A percentile compares a stretch with the other conserved stretches of the same genome.
phyloP scores from a whole-genome alignment of 2,888 invertebrate genomes.

The Dyspetes luteomarginatus region DNA sequence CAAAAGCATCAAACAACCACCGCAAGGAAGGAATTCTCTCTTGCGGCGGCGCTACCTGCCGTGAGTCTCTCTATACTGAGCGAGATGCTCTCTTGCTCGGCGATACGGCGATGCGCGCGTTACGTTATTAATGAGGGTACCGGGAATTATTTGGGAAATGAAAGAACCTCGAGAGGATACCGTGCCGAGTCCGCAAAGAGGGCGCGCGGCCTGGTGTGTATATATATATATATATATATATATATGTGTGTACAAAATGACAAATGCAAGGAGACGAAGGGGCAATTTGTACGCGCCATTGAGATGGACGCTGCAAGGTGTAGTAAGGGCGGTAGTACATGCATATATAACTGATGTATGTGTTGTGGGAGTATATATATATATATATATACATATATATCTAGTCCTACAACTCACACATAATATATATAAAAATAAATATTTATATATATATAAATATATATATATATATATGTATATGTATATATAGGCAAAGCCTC shows the following conservation, averaged over 20 bases:
- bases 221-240: conserved; percentile 36
- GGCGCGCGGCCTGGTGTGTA: neutral
- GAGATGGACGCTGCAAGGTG: conserved; percentile 61
- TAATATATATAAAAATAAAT: too few species aligned
- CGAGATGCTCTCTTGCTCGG: conserved; percentile 48
- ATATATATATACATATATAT: too few species aligned
- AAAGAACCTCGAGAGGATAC: conserved; percentile 71
- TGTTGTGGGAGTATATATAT: too few species aligned
- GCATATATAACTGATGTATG: neutral
- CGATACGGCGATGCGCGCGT: conserved; percentile 76
- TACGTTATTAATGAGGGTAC: conserved; percentile 81
- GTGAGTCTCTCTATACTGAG: conserved; percentile 30
- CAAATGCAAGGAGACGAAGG: conserved; percentile 80
- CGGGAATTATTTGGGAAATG: conserved; percentile 80
- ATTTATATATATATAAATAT: too few species aligned
- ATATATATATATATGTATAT: too few species aligned
- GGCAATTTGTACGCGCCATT: conserved; percentile 79
- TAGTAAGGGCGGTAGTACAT: neutral
- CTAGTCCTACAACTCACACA: too few species aligned
- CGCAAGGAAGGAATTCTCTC: conserved; percentile 41
- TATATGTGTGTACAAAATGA: conserved; percentile 74
- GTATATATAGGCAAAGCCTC: conserved; percentile 17
- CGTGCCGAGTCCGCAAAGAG: conserved; percentile 29
- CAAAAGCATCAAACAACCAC: conserved; percentile 17
- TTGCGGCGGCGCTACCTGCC: conserved; percentile 61